phyloP scores from a whole-genome alignment of 2,888 invertebrate species.

The Epinotia nisella region DNA sequence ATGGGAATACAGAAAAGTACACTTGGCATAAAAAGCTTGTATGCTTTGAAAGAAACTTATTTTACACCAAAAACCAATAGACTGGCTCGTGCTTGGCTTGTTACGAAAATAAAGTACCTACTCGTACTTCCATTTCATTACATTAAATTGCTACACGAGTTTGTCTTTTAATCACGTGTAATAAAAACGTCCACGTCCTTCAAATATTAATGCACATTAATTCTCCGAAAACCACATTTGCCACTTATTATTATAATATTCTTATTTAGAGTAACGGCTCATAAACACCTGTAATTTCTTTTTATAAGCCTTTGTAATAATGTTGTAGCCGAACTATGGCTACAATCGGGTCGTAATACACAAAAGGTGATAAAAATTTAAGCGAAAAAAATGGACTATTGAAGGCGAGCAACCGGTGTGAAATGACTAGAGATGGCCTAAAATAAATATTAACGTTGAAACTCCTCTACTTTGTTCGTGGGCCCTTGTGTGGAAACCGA shows the following conservation, averaged over 20 bases:
- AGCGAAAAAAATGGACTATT: constrained; percentile 54
- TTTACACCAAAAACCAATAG: no score
- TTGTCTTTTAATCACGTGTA: no score
- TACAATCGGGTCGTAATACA: constrained; percentile 48
- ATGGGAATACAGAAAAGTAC: no score
- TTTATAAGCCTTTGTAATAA: constrained; percentile 25
- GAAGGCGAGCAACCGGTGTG: constrained; percentile 56
- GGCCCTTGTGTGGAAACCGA: background rate
- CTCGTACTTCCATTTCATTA: no score
- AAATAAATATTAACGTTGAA: background rate
- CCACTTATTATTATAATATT: background rate
- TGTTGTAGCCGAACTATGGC: constrained; percentile 6
- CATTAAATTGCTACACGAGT: no score
- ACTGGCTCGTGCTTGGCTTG: no score
- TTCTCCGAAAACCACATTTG: background rate
- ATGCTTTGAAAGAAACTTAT: no score
- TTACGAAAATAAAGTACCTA: no score
- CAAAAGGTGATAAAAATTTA: constrained; percentile 51
- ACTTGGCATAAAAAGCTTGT: no score
- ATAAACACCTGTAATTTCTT: constrained; percentile 30
- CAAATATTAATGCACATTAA: background rate
- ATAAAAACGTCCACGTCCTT: no score
- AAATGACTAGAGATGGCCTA: constrained; percentile 53
- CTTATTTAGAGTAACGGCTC: background rate
- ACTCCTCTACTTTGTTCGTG: background rate